These are phyloP conservation scores for Gallinago solitaria DNA, from an alignment of 2,797 vertebrate genomes.

Conservation along the genomic window DNA sequence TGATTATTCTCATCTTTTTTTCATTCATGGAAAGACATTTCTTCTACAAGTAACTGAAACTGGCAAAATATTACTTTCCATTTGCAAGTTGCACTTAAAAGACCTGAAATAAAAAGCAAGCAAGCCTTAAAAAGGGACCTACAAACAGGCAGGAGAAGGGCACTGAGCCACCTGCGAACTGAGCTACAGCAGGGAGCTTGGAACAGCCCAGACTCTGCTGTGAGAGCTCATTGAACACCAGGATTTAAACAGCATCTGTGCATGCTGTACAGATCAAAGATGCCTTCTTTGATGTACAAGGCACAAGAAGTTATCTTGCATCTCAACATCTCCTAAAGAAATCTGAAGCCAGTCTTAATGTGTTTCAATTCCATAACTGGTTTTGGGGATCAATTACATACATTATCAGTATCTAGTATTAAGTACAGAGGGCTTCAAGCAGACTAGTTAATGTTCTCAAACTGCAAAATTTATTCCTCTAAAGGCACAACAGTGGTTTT, in stretches of 20 bases:
- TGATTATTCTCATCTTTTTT: constrained; percentile 2
- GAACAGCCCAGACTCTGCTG: rapidly evolving
- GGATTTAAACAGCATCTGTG: neutral
- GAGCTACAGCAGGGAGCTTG: neutral
- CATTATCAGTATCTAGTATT: neutral
- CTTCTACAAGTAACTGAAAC: neutral
- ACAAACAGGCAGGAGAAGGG: rapidly evolving
- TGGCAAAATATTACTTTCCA: neutral
- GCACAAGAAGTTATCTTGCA: neutral
- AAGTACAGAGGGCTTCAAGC: neutral
- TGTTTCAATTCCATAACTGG: neutral
- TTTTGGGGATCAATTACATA: neutral
- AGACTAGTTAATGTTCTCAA: neutral
- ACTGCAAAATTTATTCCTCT: neutral
- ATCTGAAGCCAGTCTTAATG: neutral
- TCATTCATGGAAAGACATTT: neutral
- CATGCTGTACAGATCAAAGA: too few relatives aligned
- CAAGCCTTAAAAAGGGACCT: neutral
- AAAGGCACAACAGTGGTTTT: neutral
- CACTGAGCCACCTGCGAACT: rapidly evolving
- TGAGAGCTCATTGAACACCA: neutral
- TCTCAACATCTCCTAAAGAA: neutral
- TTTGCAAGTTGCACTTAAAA: neutral
- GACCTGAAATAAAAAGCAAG: neutral
- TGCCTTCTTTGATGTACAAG: neutral